Evolutionary conservation across 1,140 invertebrate species (phyloP).

Genomic region (Drosophila truncata): DNA sequence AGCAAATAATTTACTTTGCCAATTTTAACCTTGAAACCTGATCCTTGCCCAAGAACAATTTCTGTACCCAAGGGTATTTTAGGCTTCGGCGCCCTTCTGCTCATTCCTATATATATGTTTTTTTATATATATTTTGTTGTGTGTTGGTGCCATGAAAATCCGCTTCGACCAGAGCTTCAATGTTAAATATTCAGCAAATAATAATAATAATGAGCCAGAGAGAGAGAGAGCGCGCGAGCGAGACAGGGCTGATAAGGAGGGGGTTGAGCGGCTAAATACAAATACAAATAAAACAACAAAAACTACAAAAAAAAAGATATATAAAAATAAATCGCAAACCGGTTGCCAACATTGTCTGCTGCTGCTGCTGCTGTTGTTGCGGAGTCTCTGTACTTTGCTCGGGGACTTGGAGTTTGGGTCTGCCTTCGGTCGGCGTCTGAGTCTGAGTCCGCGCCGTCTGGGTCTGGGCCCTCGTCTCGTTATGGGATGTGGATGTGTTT

Average conservation of each 20-base stretch:
- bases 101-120: not conserved
- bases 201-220: slow-evolving; percentile 76
- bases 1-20: not conserved
- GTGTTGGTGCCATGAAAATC: slow-evolving; percentile 42
- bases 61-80: slow-evolving; percentile 16
- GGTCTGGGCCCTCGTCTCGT: slow-evolving; percentile 54
- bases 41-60: slow-evolving; percentile 2
- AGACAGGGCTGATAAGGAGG: slow-evolving; percentile 7
- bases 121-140: not conserved
- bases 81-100: slow-evolving; percentile 1
- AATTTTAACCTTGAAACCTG: slow-evolving; percentile 15
- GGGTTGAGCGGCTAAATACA: slow-evolving; percentile 19
- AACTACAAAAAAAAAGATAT: slow-evolving; percentile 11
- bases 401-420: slow-evolving; percentile 29
- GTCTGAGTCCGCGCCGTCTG: slow-evolving; percentile 14
- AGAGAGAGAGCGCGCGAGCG: slow-evolving; percentile 26
- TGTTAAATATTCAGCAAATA: slow-evolving; percentile 76
- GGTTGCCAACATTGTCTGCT: slow-evolving; percentile 69
- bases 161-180: slow-evolving; percentile 49
- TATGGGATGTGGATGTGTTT: slow-evolving; percentile 58
- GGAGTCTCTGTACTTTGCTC: slow-evolving; percentile 52
- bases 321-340: slow-evolving; percentile 82
- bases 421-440: slow-evolving; percentile 16
- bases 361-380: slow-evolving; percentile 56
- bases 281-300: slow-evolving; percentile 9